A percentile compares a stretch with the other conserved stretches of the same genome.
These are phyloP conservation scores for Lycodopsis pacificus DNA, from an alignment of 2,797 vertebrate species.

Conservation along the genomic window DNA sequence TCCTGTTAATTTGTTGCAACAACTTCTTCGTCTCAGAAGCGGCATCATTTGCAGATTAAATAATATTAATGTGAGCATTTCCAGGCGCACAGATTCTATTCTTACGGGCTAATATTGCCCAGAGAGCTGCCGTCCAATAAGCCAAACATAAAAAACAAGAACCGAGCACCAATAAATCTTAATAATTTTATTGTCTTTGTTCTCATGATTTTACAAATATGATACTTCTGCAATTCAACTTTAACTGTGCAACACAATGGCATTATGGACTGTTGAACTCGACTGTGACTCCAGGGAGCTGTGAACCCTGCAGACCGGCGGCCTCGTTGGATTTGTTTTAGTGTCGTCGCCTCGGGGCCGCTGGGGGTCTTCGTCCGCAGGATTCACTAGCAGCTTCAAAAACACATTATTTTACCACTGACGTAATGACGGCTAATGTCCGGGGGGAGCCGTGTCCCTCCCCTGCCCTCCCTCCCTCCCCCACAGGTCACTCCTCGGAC, in stretches of 20 bases:
- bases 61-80: no score
- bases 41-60: not conserved
- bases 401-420: conserved; percentile 35
- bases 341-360: conserved; percentile 11
- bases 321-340: conserved; percentile 1
- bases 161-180: conserved; percentile 66
- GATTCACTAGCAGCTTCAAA: conserved; percentile 64
- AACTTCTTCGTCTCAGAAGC: not conserved
- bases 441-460: not conserved
- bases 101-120: not conserved
- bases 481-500: conserved; percentile 36
- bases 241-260: conserved; percentile 84
- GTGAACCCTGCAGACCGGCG: conserved; percentile 68
- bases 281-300: conserved; percentile 65
- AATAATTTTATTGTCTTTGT: conserved; percentile 83
- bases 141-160: conserved; percentile 79
- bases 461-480: not conserved
- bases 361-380: conserved; percentile 40
- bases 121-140: not conserved
- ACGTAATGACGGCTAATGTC: conserved; percentile 40
- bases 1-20: not conserved
- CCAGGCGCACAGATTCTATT: not conserved
- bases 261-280: conserved; percentile 75
- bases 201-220: conserved; percentile 85
- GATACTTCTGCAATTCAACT: conserved; percentile 83